These are phyloP conservation scores for Drosophila lowei DNA, from an alignment of 1,140 invertebrate species.

Conservation along the genomic window DNA sequence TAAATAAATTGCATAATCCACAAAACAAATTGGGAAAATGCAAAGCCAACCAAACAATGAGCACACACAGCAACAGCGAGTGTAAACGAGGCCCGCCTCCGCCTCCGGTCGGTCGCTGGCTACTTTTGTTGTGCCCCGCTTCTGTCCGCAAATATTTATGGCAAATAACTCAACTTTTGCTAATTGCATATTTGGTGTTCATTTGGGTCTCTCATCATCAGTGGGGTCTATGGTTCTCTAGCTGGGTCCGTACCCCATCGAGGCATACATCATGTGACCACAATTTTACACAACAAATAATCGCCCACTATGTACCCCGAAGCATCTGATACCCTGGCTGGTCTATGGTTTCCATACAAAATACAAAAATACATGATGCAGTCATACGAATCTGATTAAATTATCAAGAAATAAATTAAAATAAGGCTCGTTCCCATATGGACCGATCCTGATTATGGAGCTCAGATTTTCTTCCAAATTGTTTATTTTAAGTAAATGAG, in stretches of 20 bases:
- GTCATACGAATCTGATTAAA: no score
- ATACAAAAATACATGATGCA: no score
- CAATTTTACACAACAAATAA: no score
- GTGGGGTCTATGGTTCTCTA: background rate
- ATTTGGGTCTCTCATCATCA: constrained; percentile 49
- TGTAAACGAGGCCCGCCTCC: constrained; percentile 22
- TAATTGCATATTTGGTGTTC: constrained; percentile 76
- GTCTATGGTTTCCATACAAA: no score
- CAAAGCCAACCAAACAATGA: constrained; percentile 55
- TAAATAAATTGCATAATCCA: constrained; percentile 68
- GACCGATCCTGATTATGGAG: no score
- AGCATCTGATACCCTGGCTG: no score
- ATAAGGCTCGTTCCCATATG: no score
- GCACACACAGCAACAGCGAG: constrained; percentile 29
- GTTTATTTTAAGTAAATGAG: no score
- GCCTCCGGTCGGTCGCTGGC: constrained; percentile 24
- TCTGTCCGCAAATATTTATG: constrained; percentile 65
- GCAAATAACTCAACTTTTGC: constrained; percentile 71
- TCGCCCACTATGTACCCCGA: no score
- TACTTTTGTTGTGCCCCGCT: constrained; percentile 40
- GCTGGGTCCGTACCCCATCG: constrained; percentile 4
- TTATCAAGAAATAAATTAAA: no score
- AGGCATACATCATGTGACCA: constrained; percentile 17
- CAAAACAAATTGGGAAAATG: constrained; percentile 63
- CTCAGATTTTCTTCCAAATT: no score